Conservation (phyloP, 2,113 vertebrate species). For the Misgurnus anguillicaudatus region DNA sequence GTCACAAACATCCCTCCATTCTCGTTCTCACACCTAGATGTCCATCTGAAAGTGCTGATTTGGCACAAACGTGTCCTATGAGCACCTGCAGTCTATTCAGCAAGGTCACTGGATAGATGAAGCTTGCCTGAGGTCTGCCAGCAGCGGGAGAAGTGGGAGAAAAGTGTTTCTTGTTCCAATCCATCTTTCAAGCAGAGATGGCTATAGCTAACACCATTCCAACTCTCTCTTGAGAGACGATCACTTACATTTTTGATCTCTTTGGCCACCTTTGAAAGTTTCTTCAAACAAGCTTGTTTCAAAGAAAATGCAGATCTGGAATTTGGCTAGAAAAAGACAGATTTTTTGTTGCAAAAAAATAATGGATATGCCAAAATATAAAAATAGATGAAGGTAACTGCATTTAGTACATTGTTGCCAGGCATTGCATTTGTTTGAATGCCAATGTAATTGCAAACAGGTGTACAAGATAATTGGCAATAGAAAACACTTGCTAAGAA, state of each 20-base stretch:
- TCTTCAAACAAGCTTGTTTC: constrained; percentile 31
- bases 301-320: not conserved
- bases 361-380: not conserved
- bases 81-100: constrained; percentile 28
- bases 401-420: constrained; percentile 20
- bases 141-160: constrained; percentile 21
- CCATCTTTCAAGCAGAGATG: constrained; percentile 32
- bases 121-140: constrained; percentile 18
- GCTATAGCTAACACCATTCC: constrained; percentile 19
- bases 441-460: constrained; percentile 27
- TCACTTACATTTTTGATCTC: constrained; percentile 42
- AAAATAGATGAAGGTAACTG: not conserved
- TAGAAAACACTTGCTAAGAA: not conserved
- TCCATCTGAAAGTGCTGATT: constrained; percentile 25
- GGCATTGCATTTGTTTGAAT: constrained; percentile 5
- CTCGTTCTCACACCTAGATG: constrained; percentile 6
- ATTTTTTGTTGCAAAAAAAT: not conserved
- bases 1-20: constrained; percentile 4
- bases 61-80: constrained; percentile 31
- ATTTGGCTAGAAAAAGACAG: not conserved
- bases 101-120: constrained; percentile 43
- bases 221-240: constrained; percentile 42
- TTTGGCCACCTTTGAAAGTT: constrained; percentile 45
- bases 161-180: constrained; percentile 21
- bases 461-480: constrained; percentile 1